phyloP scores from a whole-genome alignment of 2,113 vertebrate species.

The Semicossyphus pulcher region DNA sequence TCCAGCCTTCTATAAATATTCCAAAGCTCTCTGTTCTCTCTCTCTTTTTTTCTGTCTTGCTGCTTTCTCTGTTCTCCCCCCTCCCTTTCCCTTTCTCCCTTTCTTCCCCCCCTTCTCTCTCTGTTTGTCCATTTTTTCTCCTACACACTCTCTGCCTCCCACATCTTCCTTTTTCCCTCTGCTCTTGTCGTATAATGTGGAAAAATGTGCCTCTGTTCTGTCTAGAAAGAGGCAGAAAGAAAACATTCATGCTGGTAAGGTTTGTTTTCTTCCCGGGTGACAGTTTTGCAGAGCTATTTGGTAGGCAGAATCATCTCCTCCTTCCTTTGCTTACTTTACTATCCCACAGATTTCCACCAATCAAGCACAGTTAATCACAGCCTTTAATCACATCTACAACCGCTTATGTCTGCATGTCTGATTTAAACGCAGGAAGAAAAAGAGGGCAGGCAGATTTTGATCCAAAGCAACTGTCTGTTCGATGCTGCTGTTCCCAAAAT shows the following conservation, averaged over 20 bases:
- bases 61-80: conserved; percentile 20
- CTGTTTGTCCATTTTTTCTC: conserved; percentile 47
- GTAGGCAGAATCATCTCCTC: background rate
- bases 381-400: conserved; percentile 11
- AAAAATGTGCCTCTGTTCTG: conserved; percentile 34
- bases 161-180: conserved; percentile 28
- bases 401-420: too few species aligned
- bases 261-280: background rate
- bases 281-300: conserved; percentile 10
- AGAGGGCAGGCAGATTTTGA: conserved; percentile 12
- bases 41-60: conserved; percentile 7
- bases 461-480: conserved; percentile 6
- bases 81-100: background rate
- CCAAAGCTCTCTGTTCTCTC: conserved; percentile 58
- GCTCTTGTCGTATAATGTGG: conserved; percentile 14
- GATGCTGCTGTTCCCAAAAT: conserved; percentile 4
- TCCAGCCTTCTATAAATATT: conserved; percentile 77
- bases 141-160: conserved; percentile 37
- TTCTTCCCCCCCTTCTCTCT: background rate
- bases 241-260: background rate
- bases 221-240: conserved; percentile 15
- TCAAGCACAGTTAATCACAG: background rate
- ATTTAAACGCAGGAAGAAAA: conserved; percentile 17
- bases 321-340: background rate
- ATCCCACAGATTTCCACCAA: conserved; percentile 4